phyloP scores from a whole-genome alignment of 2,113 vertebrate species.

The Laterallus jamaicensis region DNA sequence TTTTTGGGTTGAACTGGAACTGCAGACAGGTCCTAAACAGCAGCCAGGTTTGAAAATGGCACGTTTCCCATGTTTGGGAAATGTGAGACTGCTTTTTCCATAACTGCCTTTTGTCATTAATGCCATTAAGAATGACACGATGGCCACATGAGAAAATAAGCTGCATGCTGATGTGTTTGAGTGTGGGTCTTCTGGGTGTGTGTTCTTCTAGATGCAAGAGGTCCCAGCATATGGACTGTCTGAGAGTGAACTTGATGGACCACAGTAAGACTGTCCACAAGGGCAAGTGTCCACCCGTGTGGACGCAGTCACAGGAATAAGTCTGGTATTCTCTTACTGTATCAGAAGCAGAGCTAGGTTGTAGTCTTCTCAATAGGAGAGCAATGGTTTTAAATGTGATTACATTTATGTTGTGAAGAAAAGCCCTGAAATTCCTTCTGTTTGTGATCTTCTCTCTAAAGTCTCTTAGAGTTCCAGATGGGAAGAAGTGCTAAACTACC shows the following conservation, averaged over 20 bases:
- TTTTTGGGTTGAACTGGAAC: neutral
- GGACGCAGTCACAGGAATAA: neutral
- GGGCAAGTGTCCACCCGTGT: neutral
- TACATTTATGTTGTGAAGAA: neutral
- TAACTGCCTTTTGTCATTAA: neutral
- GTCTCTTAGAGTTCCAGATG: neutral
- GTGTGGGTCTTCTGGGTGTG: neutral
- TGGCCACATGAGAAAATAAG: neutral
- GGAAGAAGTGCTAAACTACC: neutral
- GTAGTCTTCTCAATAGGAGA: neutral
- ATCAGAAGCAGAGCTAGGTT: neutral
- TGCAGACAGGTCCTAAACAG: neutral
- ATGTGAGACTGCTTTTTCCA: neutral
- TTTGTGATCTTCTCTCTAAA: neutral
- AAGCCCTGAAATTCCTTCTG: neutral
- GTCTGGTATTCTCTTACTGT: neutral
- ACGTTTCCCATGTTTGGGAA: neutral
- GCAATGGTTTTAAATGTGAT: neutral
- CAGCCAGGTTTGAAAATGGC: neutral
- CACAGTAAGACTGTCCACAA: neutral
- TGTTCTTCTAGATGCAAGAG: neutral
- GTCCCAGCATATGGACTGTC: neutral
- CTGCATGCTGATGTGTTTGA: neutral
- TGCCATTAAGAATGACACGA: neutral
- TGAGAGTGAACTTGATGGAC: neutral